Base-by-base conservation (phyloP, 1,140 invertebrate species). In the Cardiocondyla obscurior region DNA sequence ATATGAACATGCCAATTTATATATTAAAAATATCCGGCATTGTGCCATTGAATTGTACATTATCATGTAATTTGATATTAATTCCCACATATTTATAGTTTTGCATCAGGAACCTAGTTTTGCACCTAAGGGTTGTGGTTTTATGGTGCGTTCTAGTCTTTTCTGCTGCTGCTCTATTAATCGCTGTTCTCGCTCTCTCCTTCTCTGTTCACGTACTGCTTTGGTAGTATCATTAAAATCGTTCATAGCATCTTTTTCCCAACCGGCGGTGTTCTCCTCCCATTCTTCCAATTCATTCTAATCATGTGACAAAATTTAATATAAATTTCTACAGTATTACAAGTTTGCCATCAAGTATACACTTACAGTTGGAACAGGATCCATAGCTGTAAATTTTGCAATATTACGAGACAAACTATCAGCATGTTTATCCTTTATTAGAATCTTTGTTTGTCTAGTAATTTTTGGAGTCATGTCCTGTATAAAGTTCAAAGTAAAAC, bases 401-500 rank as follows among this genome's bases (percentile, higher is more conserved):
- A 87, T 25, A 73, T 90, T 90, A 25, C 12, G 62, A 14, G 72
- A 85, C 39, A 76, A 28, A n/a, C 88, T 74, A 22, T 87, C 81
- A 1, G 83, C 62, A 46, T 82, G 85, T 60, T 94, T 93, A 57
- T 92, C 88, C 67, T 86, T 93, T 36, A 95, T 87, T 53, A 95
- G 64, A 82, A 95, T 70, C 90, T 95, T 95, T 12, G 89, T 93
- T 83, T 95, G 95, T 65, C 84, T 93, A 3, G 94, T 95, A 39
- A 95, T 95, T 86, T 91, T 92, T 81, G 95, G 95, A 33, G 94
- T 92, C 95, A 95, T 95, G 82, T 95, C 93, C 93, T 94, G 33
- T 0, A 81, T 67, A 67, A 36, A 57, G 53, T 53, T 42, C 6
- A 64, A 81, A 1, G 30, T 72, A 42, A 42, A 46, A 28, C 16